Conservation (phyloP, 2,888 invertebrate genomes). For the Agrotis exclamationis region DNA sequence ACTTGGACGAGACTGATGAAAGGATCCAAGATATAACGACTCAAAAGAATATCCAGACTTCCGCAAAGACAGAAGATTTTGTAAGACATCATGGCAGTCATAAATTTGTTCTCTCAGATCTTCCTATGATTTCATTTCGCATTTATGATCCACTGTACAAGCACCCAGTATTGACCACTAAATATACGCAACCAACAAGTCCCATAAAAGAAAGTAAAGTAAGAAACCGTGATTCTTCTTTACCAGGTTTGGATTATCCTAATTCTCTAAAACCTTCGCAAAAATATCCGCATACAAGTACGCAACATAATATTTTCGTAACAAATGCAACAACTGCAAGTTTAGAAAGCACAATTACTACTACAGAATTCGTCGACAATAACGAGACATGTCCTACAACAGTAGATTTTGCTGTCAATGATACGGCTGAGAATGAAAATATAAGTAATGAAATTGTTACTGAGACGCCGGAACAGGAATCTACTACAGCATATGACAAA, state of each 20-base stretch:
- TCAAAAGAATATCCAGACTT: constrained; percentile 15
- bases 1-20: constrained; percentile 77
- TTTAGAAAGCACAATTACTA: background rate
- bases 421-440: constrained; percentile 13
- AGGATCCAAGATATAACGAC: constrained; percentile 43
- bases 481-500: constrained; percentile 75
- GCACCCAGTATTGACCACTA: constrained; percentile 44
- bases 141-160: constrained; percentile 55
- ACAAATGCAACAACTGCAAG: constrained; percentile 5
- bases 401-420: constrained; percentile 5
- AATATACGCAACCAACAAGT: constrained; percentile 39
- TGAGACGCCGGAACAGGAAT: constrained; percentile 7
- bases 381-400: constrained; percentile 57
- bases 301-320: background rate
- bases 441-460: background rate
- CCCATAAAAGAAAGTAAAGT: constrained; percentile 32
- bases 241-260: constrained; percentile 45
- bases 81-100: constrained; percentile 37
- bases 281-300: constrained; percentile 23
- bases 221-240: constrained; percentile 46
- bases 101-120: constrained; percentile 46
- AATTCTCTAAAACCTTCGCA: constrained; percentile 34
- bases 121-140: constrained; percentile 68
- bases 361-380: constrained; percentile 10
- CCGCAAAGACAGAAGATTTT: constrained; percentile 16